phyloP scores from a whole-genome alignment of 2,113 vertebrate genomes.

The Tonatia bakeri region DNA sequence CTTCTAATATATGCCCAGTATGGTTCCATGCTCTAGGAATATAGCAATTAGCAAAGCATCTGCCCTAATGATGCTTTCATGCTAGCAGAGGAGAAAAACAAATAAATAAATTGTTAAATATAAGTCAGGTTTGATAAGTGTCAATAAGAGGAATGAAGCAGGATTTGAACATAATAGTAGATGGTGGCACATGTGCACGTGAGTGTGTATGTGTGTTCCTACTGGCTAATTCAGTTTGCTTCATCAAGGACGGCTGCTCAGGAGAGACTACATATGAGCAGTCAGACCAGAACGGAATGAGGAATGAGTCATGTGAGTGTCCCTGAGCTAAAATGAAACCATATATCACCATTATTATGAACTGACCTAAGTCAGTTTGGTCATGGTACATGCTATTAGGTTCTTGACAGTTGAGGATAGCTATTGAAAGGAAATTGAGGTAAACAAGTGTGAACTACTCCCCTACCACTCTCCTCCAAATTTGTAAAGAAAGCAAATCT shows the following conservation, averaged over 20 bases:
- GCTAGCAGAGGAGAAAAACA: not conserved
- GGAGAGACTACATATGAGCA: not conserved
- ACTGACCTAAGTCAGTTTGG: not conserved
- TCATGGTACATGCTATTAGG: not conserved
- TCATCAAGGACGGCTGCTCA: not conserved
- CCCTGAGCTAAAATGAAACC: not conserved
- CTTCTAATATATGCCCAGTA: not conserved
- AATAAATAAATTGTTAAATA: not conserved
- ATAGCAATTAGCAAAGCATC: not conserved
- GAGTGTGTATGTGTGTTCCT: not conserved
- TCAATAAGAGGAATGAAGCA: not conserved
- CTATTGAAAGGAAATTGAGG: not conserved
- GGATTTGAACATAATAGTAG: not conserved
- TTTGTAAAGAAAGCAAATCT: not conserved
- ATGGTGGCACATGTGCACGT: not conserved
- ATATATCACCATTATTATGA: not conserved
- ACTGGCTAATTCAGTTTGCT: not conserved
- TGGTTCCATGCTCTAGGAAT: not conserved
- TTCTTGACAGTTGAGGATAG: not conserved
- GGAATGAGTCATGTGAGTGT: not conserved
- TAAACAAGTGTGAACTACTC: not conserved
- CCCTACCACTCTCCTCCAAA: not conserved
- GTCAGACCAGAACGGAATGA: not conserved
- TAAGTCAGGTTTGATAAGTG: not conserved
- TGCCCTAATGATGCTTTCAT: not conserved